Evolutionary conservation across 2,797 vertebrate genomes (phyloP), one percentile per base, ranked within the genome.

Genomic region (Clarias pachynema): DNA sequence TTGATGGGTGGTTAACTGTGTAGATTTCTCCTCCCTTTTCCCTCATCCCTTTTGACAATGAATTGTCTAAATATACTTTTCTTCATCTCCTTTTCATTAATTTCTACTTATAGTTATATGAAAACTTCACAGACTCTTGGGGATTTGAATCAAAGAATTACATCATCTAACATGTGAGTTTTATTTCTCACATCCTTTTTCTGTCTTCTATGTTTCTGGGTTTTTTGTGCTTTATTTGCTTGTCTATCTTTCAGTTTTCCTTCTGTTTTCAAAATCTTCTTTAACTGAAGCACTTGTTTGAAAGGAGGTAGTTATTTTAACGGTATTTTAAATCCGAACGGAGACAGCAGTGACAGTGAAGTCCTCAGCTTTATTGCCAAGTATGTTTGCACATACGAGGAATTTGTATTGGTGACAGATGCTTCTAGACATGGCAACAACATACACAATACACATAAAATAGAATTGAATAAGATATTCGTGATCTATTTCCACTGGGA

Each of bases 111-210:
- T 94, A 96, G 96, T 93, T 96, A 96, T 91, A 89, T 95, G 95
- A 95, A 89, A 94, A 95, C 95, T 89, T 95, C 95, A 87, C 95
- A 96, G 93, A 96, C 95, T 94, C 93, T 96, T 84, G 96, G 95
- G 91, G 95, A 96, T 92, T 96, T 96, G 96, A 96, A 96, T 94
- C 95, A 95, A 90, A 96, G 93, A 92, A 93, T 96, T 93, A 94
- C 94, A 82, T 94, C 95, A 83, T 96, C 95, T 87, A 95, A 96
- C 89, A 89, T 96, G 96, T 96, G 95, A 96, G 95, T 96, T 91
- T 84, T 65, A 18, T 82, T n/a, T 66, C 77, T 87, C 85, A 82
- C 44, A 84, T 87, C 87, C 88, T 87, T 88, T 15, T 37, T 85
- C 68, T 85, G 57, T 80, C 85, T 88, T 89, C 82, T 63, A 34